Evolutionary conservation across 2,113 vertebrate genomes (phyloP).

Genomic region (Romanogobio albipinnatus): DNA sequence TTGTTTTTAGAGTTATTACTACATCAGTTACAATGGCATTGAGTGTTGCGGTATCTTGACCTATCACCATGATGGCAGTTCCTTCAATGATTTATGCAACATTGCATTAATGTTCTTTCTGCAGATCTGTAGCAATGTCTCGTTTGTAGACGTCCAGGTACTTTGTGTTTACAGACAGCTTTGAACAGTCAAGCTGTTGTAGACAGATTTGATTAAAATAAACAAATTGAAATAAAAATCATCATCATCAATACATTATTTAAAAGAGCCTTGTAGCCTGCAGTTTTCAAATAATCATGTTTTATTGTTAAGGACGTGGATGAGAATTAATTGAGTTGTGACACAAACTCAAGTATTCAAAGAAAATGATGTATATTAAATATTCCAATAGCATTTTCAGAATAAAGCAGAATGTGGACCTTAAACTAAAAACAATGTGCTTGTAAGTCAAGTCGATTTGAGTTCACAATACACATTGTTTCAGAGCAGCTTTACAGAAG

Average conservation of each 20-base stretch:
- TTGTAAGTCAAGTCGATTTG: background rate
- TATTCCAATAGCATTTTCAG: background rate
- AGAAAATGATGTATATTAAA: background rate
- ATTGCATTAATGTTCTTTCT: background rate
- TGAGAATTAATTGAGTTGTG: background rate
- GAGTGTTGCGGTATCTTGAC: background rate
- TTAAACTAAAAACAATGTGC: background rate
- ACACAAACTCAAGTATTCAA: background rate
- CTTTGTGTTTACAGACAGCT: background rate
- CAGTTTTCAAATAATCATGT: too few relatives aligned
- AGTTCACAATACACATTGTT: background rate
- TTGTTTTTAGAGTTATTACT: conserved; percentile 1
- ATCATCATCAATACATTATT: background rate
- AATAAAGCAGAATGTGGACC: background rate
- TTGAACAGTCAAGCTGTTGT: background rate
- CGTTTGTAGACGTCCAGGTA: background rate
- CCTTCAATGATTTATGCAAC: background rate
- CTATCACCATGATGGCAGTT: background rate
- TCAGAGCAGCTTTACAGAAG: background rate
- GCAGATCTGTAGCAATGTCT: background rate
- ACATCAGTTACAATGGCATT: background rate
- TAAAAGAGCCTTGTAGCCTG: background rate
- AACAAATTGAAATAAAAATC: background rate
- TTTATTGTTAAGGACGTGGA: background rate
- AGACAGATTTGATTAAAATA: background rate